Evolutionary conservation across 2,888 invertebrate genomes (phyloP), one percentile per base, ranked within the genome.

Genomic region (Cosmopolites sordidus): DNA sequence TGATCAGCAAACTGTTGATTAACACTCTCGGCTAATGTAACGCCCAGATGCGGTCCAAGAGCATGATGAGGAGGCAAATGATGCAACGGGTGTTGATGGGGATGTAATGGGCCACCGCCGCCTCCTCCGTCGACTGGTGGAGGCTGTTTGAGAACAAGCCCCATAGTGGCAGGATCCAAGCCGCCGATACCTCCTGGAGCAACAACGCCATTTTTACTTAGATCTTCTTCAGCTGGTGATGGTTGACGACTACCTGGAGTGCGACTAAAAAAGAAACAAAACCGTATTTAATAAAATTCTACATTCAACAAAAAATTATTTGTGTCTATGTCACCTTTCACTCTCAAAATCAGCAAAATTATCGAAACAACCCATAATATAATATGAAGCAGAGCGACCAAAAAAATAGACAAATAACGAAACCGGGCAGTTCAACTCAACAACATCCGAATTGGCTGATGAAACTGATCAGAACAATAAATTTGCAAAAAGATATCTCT

Each of bases 171-270:
- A 66, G 67, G 65, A 56, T 70, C 69, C 45, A 70, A 62, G n/a
- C 64, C 60, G 49, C 66, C 64, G 16, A 51, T 52, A 8, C 56
- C 52, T 17, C 49, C 52, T 15, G 51, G 16, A 4, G 43, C 43
- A 11, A 56, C 51, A 2, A 50, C 40, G 48, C 72, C 66, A 64
- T 81, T 82, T 68, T 83, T 83, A 58, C 77, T 78, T 53, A 82
- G 76, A 54, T 90, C 90, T 67, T 89, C 89, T 74, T 92, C 92
- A 12, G 91, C 90, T 44, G 94, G 93, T 39, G 93, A 94, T 58
- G 92, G 92, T 75, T 93, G 93, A 67, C 92, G 84, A 67, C 93
- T 92, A 48, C 92, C 91, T 37, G 90, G 90, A 61, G 91, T 91
- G 66, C 92, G 89, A 74, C 90, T 91, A 77, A 47, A 79, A 77